These are phyloP conservation scores for Lophotis ruficrista DNA, from an alignment of 2,113 vertebrate species.

Conservation along the genomic window DNA sequence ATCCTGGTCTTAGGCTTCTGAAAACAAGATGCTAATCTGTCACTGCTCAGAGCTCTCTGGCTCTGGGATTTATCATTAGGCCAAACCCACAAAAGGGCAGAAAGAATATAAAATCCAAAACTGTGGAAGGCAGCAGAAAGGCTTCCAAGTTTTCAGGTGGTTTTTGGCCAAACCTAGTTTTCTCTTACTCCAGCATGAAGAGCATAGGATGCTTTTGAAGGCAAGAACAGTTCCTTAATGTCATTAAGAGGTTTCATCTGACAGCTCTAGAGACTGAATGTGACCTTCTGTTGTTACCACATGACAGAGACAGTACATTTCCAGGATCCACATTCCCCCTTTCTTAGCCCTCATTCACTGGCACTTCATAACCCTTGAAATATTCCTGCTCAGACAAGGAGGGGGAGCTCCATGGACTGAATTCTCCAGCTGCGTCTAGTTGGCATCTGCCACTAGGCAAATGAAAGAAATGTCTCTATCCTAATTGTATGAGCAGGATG, in stretches of 20 bases:
- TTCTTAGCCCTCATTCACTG: neutral
- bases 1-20: neutral
- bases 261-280: neutral
- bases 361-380: neutral
- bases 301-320: neutral
- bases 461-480: neutral
- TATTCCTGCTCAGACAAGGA: neutral
- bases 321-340: neutral
- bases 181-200: neutral
- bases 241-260: neutral
- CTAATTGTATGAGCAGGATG: neutral
- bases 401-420: neutral
- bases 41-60: neutral
- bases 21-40: slow-evolving; percentile 52
- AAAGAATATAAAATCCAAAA: neutral
- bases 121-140: neutral
- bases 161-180: neutral
- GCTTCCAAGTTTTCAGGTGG: neutral
- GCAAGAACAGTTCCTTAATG: neutral
- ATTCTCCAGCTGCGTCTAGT: neutral
- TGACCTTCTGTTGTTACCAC: neutral
- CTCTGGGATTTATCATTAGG: slow-evolving; percentile 16
- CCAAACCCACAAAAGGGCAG: slow-evolving; percentile 2
- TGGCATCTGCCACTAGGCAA: neutral
- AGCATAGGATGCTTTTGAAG: neutral